Evolutionary conservation across 1,140 invertebrate genomes (phyloP), one percentile per base, ranked within the genome.

Genomic region (Eupristina koningsbergeri): DNA sequence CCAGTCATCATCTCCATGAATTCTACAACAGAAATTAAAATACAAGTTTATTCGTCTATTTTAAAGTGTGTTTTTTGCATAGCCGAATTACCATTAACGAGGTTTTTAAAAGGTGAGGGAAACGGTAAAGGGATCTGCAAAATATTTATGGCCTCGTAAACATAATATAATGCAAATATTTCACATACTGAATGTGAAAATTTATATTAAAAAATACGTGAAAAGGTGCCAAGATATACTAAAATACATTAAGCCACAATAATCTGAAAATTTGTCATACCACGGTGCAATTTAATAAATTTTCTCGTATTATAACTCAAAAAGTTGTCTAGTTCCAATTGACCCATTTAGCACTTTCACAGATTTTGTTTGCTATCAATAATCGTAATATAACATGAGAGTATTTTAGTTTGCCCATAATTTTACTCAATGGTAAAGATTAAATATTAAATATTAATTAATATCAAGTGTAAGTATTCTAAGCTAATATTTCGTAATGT

Each of bases 1-100:
- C 97, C 97, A 85, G 97, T 97, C 97, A 98, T 98, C 97, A 98
- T 98, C 92, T 97, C 97, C 97, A 98, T 97, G 93, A 98, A 98
- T 94, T 98, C 97, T 97, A 94, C 84, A 96, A 96, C 79, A 80
- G 84, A 86, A 81, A 77, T 78, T 73, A 84, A 85, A 67, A 29
- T 36, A 11, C 36, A 13, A 6, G 19, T 36, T 67, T 15, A 67
- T 67, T 34, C 2, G n/a, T n/a, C n/a, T n/a, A n/a, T n/a, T n/a
- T n/a, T n/a, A n/a, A n/a, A n/a, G 41, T 45, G 6, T 45, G 6
- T 53, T 9, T 53, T 53, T 53, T 53, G 17, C 6, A 17, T 17
- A 19, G 50, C 19, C 19, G 9, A 53, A 9, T 53, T 53, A 17
- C 11, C 17, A 3, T 53, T 53, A 53, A 15, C 50, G 15, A 15